Base-by-base conservation (phyloP, 2,113 vertebrate genomes). In the Tetrao urogallus region DNA sequence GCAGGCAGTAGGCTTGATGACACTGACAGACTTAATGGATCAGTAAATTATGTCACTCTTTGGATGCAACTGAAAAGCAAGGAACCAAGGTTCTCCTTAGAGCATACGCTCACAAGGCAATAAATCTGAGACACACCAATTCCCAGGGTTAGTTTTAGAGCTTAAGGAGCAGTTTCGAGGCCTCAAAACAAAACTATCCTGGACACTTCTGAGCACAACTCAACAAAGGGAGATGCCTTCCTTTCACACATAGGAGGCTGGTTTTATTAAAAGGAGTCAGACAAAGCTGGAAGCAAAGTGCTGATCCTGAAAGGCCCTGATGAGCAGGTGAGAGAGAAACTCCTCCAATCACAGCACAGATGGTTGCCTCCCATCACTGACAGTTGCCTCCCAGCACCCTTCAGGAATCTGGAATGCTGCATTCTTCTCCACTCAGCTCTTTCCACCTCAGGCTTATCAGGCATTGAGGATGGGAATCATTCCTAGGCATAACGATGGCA, bases 391-490 rank as follows among this genome's bases (percentile, higher is more conserved):
- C 64, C 90, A 86, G 42, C 64, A 93, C 56, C 52, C 17, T 60
- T 65, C 57, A 81, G 88, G 90, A 94, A 96, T 93, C 88, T 6
- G 0, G 58, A 88, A 17, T 42, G 58, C 90, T 86, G 70, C 94
- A 94, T 96, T 94, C 83, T 82, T 94, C 73, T 54, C 74, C 75
- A 50, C 61, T 34, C 9, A n/a, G 54, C 74, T 88, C 65, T 95
- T 78, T 61, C 86, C 69, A 58, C 32, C 30, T 12, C 83, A 90
- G 80, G 88, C 71, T 92, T 94, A 87, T 89, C 91, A 92, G 91
- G 56, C 70, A 61, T 11, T 2, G 45, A 86, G 57, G 57, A 93
- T 84, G 88, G 83, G 70, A 92, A 90, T 93, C 2, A n/a, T 80
- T 93, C 65, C 32, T 4, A 38, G 77, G 69, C 34, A 72, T 1